Percentiles rank a stretch among this genome's conserved stretches.
Conservation (phyloP, 2,888 invertebrate species). For the Teleiodes luculella region DNA sequence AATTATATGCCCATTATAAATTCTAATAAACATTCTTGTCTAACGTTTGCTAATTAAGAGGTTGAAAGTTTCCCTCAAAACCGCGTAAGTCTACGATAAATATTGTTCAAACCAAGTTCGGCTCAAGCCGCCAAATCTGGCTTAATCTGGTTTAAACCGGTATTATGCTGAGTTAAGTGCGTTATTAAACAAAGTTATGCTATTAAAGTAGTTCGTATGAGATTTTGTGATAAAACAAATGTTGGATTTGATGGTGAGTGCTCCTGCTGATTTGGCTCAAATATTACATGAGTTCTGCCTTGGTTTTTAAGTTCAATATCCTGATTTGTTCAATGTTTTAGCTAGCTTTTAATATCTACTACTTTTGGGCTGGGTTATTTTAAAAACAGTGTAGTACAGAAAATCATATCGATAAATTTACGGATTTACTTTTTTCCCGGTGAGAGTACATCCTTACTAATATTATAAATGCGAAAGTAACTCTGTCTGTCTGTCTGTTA, state of each 20-base stretch:
- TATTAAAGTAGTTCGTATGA: constrained; percentile 22
- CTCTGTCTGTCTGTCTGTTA: too few relatives aligned
- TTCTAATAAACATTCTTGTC: background rate
- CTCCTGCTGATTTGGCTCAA: background rate
- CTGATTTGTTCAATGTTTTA: too few relatives aligned
- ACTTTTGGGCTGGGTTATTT: too few relatives aligned
- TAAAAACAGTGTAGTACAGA: constrained; percentile 17
- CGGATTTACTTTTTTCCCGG: constrained; percentile 17
- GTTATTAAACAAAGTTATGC: constrained; percentile 31
- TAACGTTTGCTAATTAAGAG: background rate
- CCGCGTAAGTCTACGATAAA: constrained; percentile 1
- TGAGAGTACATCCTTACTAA: constrained; percentile 19
- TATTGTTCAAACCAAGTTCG: background rate
- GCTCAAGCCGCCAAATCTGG: constrained; percentile 28
- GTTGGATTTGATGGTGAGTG: background rate
- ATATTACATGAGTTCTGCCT: too few relatives aligned
- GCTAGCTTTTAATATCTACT: too few relatives aligned
- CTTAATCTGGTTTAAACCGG: constrained; percentile 31
- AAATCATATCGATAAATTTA: constrained; percentile 23
- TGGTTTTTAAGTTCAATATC: too few relatives aligned
- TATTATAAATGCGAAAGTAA: too few relatives aligned
- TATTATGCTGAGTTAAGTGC: constrained; percentile 29
- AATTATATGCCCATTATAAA: background rate
- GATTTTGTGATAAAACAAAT: constrained; percentile 22
- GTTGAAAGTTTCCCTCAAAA: background rate